Conservation (phyloP, 2,888 invertebrate genomes). For the Cistogaster globosa region DNA sequence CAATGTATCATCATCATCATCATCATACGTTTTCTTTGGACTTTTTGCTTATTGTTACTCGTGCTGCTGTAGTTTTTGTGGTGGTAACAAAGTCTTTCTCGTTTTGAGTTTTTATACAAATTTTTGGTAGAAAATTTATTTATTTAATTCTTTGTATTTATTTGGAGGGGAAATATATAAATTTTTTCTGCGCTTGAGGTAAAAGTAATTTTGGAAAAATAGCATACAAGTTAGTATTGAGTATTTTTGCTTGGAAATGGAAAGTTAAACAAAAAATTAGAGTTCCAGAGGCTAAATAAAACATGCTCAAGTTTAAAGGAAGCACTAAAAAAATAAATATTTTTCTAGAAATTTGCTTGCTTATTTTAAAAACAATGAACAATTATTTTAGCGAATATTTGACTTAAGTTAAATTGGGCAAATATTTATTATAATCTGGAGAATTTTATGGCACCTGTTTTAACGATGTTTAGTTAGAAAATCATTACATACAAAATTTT, state of each 20-base stretch:
- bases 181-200: constrained; percentile 17
- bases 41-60: constrained; percentile 18
- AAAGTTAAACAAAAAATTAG: constrained; percentile 14
- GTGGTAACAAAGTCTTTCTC: constrained; percentile 26
- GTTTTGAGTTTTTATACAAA: constrained; percentile 33
- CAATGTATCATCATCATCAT: constrained; percentile 24
- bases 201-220: constrained; percentile 29
- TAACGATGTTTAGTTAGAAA: no score
- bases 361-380: no score
- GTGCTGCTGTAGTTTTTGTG: neutral
- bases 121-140: constrained; percentile 19
- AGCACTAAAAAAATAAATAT: no score
- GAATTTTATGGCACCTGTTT: no score
- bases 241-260: neutral
- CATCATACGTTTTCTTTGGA: constrained; percentile 19
- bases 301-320: no score
- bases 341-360: no score
- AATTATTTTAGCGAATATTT: no score
- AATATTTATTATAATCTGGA: no score
- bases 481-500: no score
- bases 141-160: constrained; percentile 30
- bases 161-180: constrained; percentile 43
- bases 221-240: constrained; percentile 13
- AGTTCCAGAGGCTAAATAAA: constrained; percentile 33
- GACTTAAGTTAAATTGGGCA: no score